Evolutionary conservation across 2,888 invertebrate species (phyloP).

Genomic region (Trachelus iudaicus): DNA sequence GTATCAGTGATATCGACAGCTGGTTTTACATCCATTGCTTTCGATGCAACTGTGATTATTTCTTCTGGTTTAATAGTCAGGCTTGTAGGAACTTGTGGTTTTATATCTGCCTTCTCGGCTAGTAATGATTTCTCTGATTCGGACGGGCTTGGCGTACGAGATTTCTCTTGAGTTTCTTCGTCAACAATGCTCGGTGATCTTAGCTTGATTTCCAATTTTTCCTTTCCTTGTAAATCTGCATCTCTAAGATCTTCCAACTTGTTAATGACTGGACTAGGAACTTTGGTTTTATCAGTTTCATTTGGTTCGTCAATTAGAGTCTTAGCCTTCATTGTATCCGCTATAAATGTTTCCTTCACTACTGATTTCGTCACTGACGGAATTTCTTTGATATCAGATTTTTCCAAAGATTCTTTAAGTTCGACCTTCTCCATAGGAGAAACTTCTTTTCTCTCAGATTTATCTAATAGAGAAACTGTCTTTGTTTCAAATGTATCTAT

Average conservation of each 20-base stretch:
- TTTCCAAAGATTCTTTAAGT: not conserved
- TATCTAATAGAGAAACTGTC: too few relatives aligned
- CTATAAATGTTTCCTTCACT: constrained; percentile 6
- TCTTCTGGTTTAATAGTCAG: not conserved
- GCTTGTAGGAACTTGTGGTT: not conserved
- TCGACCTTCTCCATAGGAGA: not conserved
- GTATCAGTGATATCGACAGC: not conserved
- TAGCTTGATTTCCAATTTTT: not conserved
- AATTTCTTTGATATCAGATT: not conserved
- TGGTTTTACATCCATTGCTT: not conserved
- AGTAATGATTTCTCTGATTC: not conserved
- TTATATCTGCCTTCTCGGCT: not conserved
- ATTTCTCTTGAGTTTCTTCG: constrained; percentile 17
- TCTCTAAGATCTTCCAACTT: not conserved
- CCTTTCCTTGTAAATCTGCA: not conserved
- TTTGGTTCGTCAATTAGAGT: not conserved
- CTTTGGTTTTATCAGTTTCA: not conserved
- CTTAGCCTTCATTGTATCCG: constrained; percentile 16
- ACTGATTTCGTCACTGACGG: not conserved
- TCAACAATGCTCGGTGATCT: constrained; percentile 8
- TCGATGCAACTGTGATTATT: not conserved
- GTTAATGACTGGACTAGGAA: not conserved
- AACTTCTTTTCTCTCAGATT: too few relatives aligned
- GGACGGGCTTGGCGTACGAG: not conserved
- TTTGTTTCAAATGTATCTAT: too few relatives aligned